Percentiles rank a stretch among this genome's conserved stretches.
Evolutionary conservation across 2,888 invertebrate genomes (phyloP).

Genomic region (Synergus umbraculus): DNA sequence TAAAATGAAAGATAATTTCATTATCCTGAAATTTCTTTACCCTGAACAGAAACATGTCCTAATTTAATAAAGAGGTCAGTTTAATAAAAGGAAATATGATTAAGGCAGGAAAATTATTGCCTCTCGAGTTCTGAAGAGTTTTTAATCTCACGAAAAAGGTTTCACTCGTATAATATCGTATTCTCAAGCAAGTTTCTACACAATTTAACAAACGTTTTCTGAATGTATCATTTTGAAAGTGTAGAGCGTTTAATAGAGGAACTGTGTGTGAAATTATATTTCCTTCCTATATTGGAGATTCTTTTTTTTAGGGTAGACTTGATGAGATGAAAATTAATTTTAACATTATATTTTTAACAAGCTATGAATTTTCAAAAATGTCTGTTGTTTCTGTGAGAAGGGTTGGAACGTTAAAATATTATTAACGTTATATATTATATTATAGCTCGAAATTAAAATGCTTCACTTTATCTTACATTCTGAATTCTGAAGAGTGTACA

Average conservation of each 20-base stretch:
- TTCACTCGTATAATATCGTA: not conserved
- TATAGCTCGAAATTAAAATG: not conserved
- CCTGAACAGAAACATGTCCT: not conserved
- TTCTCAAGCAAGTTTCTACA: not conserved
- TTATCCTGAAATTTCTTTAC: too few relatives aligned
- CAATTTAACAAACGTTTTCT: not conserved
- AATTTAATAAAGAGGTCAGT: not conserved
- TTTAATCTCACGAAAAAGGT: not conserved
- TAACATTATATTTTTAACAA: not conserved
- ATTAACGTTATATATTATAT: not conserved
- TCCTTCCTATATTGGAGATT: not conserved
- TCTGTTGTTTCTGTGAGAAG: not conserved
- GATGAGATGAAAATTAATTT: not conserved
- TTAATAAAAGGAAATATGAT: not conserved
- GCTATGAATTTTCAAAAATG: not conserved
- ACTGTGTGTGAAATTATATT: slow-evolving; percentile 41
- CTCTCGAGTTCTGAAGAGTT: not conserved
- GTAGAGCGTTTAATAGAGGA: not conserved
- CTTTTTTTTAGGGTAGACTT: not conserved
- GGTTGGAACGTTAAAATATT: not conserved
- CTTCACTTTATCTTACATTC: not conserved
- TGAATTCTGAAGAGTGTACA: not conserved
- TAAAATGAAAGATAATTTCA: not conserved
- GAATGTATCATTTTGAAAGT: not conserved
- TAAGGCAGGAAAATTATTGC: not conserved